A percentile compares a stretch with the other conserved stretches of the same genome.
Conservation (phyloP, 2,888 invertebrate species). For the Thymelicus acteon region DNA sequence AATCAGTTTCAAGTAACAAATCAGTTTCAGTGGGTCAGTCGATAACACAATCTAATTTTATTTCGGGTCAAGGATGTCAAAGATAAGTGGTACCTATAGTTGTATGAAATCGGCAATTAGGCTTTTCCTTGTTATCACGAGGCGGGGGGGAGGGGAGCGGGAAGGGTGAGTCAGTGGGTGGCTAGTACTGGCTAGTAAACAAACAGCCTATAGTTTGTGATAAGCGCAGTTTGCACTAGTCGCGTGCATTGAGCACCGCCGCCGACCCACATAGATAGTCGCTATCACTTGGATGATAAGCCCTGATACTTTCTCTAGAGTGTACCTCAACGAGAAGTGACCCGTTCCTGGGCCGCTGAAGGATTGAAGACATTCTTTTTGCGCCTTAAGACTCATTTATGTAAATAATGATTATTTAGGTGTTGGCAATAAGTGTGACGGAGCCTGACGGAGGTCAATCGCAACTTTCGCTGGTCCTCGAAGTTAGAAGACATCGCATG, state of each 20-base stretch:
- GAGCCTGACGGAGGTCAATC: too few species aligned
- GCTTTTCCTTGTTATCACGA: conserved; percentile 28
- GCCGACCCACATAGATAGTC: conserved; percentile 75
- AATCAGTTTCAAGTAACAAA: conserved; percentile 40
- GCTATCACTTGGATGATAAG: conserved; percentile 69
- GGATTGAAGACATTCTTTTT: too few species aligned
- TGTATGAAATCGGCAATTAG: conserved; percentile 28
- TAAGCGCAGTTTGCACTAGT: conserved; percentile 68
- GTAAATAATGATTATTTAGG: too few species aligned
- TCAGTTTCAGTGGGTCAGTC: conserved; percentile 48
- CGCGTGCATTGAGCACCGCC: conserved; percentile 51
- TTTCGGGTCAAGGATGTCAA: conserved; percentile 57
- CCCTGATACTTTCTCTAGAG: conserved; percentile 68
- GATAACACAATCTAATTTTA: conserved; percentile 51
- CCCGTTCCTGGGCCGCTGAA: too few species aligned
- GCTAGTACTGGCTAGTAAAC: conserved; percentile 50
- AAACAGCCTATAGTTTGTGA: conserved; percentile 53
- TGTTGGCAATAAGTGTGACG: too few species aligned
- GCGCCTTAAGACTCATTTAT: too few species aligned
- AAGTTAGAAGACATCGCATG: too few species aligned
- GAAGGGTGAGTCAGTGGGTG: conserved; percentile 10
- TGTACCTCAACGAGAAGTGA: not conserved
- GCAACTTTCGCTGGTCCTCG: too few species aligned
- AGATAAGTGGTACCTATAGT: conserved; percentile 39
- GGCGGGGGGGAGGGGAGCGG: not conserved